Evolutionary conservation across 2,113 vertebrate species (phyloP), one percentile per base, ranked within the genome.

Genomic region (Ameiurus melas): DNA sequence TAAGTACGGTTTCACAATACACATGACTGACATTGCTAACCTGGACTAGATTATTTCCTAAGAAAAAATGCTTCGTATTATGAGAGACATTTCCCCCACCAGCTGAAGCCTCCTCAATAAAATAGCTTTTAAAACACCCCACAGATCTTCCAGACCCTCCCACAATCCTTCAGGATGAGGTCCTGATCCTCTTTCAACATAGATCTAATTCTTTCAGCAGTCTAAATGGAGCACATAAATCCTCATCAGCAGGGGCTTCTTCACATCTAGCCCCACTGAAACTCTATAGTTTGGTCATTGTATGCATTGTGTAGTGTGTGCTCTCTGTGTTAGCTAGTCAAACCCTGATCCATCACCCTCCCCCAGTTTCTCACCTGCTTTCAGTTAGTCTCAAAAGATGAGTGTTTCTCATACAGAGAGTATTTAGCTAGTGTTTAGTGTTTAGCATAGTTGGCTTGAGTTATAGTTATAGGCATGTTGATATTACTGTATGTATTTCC

Each of bases 201-300:
- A 57, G 83, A 84, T 58, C 71, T 77, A 66, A 83, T 80, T 86
- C 79, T 90, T 89, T 90, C 82, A 85, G 55, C 84, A 90, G 87
- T n/a, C 51, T 70, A 90, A 77, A 90, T 78, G 53, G 84, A 89
- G 70, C 86, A 85, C 86, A 84, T 47, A 80, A 83, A 85, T 90
- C 79, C 60, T 83, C 17, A 30, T 84, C 71, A 89, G 64, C 62
- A 85, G 30, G 20, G 47, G 51, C 43, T 87, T 79, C 55, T 85
- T 60, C 83, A 39, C 64, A 84, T 33, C 19, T 77, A 77, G 8
- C 4, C 14, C 70, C 10, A 36, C 70, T 33, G 83, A 88, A 86
- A 83, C 58, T 25, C 60, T 62, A n/a, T 25, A 70, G 86, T 66
- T 71, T 78, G 17, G 77, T 47, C 80, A 84, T 43, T 71, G 79